A percentile compares a stretch with the other conserved stretches of the same genome.
phyloP scores from a whole-genome alignment of 2,888 invertebrate genomes.

The Aporophyla nigra region DNA sequence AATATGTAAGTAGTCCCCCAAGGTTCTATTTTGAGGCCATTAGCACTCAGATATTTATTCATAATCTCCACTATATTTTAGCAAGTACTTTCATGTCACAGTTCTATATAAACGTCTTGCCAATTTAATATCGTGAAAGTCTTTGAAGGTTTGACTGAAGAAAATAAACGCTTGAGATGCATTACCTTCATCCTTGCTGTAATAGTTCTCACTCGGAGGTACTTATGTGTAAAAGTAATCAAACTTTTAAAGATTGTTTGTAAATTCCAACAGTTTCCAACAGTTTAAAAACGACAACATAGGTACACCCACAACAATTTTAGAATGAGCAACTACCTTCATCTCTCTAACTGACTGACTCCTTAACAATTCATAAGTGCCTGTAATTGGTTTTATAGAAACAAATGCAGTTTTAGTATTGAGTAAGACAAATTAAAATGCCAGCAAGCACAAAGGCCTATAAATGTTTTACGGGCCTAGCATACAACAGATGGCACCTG shows the following conservation, averaged over 20 bases:
- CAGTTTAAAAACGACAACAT: neutral
- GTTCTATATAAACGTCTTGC: neutral
- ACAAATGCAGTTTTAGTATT: neutral
- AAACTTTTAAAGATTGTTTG: constrained; percentile 25
- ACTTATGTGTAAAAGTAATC: neutral
- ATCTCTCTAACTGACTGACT: neutral
- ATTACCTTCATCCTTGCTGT: constrained; percentile 7
- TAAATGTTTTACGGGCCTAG: constrained; percentile 28
- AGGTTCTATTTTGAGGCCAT: constrained; percentile 32
- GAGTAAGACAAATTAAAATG: constrained; percentile 4
- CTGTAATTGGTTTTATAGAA: neutral
- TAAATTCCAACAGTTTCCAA: neutral
- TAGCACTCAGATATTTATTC: neutral
- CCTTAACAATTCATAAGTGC: neutral
- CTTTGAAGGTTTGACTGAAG: neutral
- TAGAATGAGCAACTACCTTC: neutral
- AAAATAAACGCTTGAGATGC: neutral
- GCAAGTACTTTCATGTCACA: neutral
- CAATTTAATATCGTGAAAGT: neutral
- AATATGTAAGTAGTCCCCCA: constrained; percentile 13
- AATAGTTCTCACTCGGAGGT: constrained; percentile 1
- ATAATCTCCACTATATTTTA: neutral
- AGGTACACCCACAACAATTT: neutral
- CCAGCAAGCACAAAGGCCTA: neutral
- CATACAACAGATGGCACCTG: constrained; percentile 46